Conservation (phyloP, 2,113 vertebrate species). For the Pollimyrus isidori region DNA sequence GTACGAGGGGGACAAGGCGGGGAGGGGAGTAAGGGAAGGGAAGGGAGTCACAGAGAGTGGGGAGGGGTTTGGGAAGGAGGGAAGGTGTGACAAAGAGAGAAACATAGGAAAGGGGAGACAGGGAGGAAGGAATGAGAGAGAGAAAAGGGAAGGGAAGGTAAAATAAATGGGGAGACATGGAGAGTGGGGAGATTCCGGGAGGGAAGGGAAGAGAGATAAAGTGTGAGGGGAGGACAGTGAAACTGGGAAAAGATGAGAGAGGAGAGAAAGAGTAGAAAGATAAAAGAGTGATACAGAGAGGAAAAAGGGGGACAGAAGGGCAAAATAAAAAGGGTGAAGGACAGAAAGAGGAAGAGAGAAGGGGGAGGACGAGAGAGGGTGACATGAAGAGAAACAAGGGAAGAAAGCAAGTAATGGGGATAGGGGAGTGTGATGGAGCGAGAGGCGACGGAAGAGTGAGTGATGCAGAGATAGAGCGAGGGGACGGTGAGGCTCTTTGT, state of each 20-base stretch:
- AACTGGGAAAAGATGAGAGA: not conserved
- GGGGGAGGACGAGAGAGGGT: not conserved
- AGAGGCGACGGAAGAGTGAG: not conserved
- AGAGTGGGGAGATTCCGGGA: not conserved
- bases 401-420: not conserved
- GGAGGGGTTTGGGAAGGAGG: not conserved
- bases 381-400: not conserved
- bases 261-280: not conserved
- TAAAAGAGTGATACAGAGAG: not conserved
- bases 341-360: not conserved
- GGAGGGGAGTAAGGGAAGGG: not conserved
- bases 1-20: not conserved
- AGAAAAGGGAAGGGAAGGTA: conserved; percentile 39
- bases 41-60: not conserved
- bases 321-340: not conserved
- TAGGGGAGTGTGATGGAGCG: not conserved
- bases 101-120: not conserved
- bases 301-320: not conserved
- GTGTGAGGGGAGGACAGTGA: not conserved
- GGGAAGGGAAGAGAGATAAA: not conserved
- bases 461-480: conserved; percentile 14
- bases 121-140: conserved; percentile 42
- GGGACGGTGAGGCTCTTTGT: not conserved
- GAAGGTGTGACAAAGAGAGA: not conserved
- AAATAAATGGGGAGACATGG: conserved; percentile 23